Conservation (phyloP, 1,140 invertebrate genomes). For the Lethrus apterus region DNA sequence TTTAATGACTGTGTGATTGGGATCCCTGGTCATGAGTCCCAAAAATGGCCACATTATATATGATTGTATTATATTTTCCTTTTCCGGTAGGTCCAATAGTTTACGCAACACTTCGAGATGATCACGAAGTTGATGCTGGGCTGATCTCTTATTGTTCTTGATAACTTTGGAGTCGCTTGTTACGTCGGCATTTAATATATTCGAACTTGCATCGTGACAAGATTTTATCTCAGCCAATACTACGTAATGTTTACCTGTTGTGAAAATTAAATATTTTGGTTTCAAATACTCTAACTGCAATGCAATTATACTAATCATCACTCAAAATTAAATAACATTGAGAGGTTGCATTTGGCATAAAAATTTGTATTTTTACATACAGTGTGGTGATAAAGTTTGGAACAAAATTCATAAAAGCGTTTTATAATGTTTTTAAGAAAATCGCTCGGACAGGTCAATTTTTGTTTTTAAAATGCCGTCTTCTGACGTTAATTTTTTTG, state of each 20-base stretch:
- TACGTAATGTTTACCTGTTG: slow-evolving; percentile 31
- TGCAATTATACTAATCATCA: too few relatives aligned
- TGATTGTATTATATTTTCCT: slow-evolving; percentile 24
- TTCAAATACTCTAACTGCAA: too few relatives aligned
- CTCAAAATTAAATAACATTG: too few relatives aligned
- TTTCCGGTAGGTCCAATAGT: slow-evolving; percentile 10
- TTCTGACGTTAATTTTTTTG: too few relatives aligned
- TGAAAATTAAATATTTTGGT: too few relatives aligned
- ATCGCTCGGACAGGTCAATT: too few relatives aligned
- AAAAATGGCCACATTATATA: slow-evolving; percentile 39
- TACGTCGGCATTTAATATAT: slow-evolving; percentile 21
- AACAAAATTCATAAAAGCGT: too few relatives aligned
- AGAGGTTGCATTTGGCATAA: too few relatives aligned
- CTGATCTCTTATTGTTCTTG: slow-evolving; percentile 40
- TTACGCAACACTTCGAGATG: slow-evolving; percentile 35
- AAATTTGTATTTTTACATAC: too few relatives aligned
- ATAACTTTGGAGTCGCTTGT: slow-evolving; percentile 34
- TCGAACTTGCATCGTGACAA: slow-evolving; percentile 30
- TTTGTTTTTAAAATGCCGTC: too few relatives aligned
- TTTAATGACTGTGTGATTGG: slow-evolving; percentile 27
- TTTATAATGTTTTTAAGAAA: too few relatives aligned
- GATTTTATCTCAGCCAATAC: slow-evolving; percentile 39
- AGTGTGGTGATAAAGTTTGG: too few relatives aligned
- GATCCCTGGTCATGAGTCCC: slow-evolving; percentile 31
- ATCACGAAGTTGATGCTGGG: slow-evolving; percentile 38